Evolutionary conservation across 2,797 vertebrate species (phyloP), one percentile per base, ranked within the genome.

Genomic region (Gallirallus australis): DNA sequence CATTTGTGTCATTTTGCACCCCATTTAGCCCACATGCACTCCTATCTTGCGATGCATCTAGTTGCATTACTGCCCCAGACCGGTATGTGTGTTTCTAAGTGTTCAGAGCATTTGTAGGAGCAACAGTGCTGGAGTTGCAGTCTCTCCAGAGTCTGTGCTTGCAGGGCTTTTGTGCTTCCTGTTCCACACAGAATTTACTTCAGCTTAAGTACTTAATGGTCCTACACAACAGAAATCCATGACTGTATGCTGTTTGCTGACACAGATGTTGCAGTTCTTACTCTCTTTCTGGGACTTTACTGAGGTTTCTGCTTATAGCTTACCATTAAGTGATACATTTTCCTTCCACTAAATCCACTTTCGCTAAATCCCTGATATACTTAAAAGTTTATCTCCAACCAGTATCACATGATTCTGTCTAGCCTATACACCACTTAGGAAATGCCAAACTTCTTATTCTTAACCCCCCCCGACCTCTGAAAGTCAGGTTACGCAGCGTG

Each of bases 321-420:
- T 75, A 33, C 63, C 54, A 61, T 84, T 78, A 63, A 89, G 75
- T 5, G 48, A 53, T 87, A 71, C 33, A 70, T 87, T 93, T 91
- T 93, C 71, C 57, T 87, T 86, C 68, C 84, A 48, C 91, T 94
- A 96, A 97, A 96, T 96, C 96, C 84, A 91, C 82, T 95, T 96
- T 54, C 69, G 71, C 85, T 94, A 94, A 95, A 95, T 91, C 94
- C 88, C 70, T 20, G 35, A 25, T 83, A 88, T 33, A 71, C 78
- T 91, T 75, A 68, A 94, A 86, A 19, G 15, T 94, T 93, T 80
- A 81, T 95, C 92, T 95, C 82, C n/a, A 66, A 0, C 80, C 72
- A 53, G 54, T 21, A 89, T 60, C 97, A 96, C 78, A 81, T 96
- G 95, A 80, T 91, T 39, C 60, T 15, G 47, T 35, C 73, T 84